Evolutionary conservation across 2,113 vertebrate species (phyloP).

Genomic region (Pelmatolapia mariae): DNA sequence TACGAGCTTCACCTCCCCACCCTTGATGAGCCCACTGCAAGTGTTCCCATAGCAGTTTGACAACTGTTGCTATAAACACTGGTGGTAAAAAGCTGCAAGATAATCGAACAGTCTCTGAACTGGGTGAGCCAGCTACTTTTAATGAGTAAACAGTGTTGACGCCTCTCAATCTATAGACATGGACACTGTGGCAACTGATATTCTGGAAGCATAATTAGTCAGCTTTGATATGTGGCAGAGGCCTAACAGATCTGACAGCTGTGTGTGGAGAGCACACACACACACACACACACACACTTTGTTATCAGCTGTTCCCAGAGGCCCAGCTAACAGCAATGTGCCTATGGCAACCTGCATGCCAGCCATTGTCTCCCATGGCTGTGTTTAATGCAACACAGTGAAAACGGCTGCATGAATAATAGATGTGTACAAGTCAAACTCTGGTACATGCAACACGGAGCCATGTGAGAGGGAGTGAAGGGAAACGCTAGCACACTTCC

Average conservation of each 20-base stretch:
- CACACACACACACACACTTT: not conserved
- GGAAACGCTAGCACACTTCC: not conserved
- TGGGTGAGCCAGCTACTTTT: not conserved
- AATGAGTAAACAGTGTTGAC: not conserved
- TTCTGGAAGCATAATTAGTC: not conserved
- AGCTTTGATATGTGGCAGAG: conserved; percentile 4
- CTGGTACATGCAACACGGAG: not conserved
- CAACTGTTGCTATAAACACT: conserved; percentile 39
- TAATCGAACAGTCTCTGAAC: not conserved
- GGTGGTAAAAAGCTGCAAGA: not conserved
- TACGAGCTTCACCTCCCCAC: not conserved
- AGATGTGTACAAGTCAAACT: conserved; percentile 30
- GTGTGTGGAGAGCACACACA: not conserved
- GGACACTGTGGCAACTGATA: not conserved
- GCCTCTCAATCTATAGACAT: not conserved
- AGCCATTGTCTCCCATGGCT: conserved; percentile 31
- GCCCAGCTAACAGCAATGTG: conserved; percentile 20
- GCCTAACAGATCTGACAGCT: conserved; percentile 1
- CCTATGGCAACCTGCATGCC: conserved; percentile 58
- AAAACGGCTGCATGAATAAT: conserved; percentile 70
- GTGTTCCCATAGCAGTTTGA: not conserved
- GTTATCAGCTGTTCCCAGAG: conserved; percentile 63
- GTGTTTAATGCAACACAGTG: conserved; percentile 33
- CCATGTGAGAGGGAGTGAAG: not conserved
- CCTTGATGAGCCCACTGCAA: not conserved